phyloP scores from a whole-genome alignment of 2,113 vertebrate genomes.

The Gulo gulo region DNA sequence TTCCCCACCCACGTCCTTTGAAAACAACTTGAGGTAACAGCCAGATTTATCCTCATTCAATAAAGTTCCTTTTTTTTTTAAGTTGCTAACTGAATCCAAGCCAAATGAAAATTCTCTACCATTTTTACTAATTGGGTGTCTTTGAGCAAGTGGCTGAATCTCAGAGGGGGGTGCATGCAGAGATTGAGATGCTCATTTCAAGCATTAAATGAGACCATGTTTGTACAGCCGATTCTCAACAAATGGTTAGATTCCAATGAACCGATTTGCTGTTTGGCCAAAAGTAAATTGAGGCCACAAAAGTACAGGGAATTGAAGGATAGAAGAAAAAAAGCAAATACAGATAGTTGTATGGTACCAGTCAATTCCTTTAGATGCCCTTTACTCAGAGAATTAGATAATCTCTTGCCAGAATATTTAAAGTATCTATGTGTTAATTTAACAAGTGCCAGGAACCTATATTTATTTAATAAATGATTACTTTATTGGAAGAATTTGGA shows the following conservation, averaged over 20 bases:
- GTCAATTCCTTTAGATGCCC: neutral
- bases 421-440: neutral
- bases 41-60: neutral
- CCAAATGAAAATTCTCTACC: neutral
- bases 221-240: neutral
- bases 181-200: neutral
- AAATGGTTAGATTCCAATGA: neutral
- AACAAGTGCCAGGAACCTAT: neutral
- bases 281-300: neutral
- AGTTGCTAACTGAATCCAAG: neutral
- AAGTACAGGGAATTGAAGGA: neutral
- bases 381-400: neutral
- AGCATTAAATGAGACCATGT: neutral
- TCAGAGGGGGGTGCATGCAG: neutral
- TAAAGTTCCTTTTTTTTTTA: neutral
- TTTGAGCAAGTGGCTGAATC: neutral
- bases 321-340: neutral
- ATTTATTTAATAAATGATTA: conserved; percentile 13
- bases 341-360: neutral
- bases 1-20: neutral
- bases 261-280: neutral
- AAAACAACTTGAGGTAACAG: neutral
- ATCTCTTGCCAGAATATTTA: neutral
- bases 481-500: neutral
- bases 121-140: neutral